These are phyloP conservation scores for Apolygus lucorum DNA, from an alignment of 1,140 invertebrate genomes.

Conservation along the genomic window DNA sequence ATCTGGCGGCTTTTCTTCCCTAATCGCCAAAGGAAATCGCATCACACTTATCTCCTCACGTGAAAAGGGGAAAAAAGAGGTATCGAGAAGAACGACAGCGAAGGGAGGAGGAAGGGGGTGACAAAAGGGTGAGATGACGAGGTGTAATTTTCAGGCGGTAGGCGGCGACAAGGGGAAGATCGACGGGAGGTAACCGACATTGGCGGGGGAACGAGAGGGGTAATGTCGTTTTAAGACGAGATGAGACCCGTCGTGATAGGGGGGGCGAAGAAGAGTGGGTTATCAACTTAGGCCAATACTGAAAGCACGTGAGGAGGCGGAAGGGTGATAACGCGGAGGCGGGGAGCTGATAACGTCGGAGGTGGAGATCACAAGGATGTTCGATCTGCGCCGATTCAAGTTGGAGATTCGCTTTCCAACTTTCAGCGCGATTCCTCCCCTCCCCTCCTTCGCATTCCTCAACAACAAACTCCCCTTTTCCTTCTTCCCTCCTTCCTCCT, in stretches of 20 bases:
- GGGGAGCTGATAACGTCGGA: too few species aligned
- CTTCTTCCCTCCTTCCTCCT: too few species aligned
- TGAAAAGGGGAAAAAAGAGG: neutral
- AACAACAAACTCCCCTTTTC: too few species aligned
- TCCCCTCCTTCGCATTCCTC: too few species aligned
- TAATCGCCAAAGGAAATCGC: neutral
- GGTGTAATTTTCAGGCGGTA: too few species aligned
- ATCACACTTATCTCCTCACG: neutral
- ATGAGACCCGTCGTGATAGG: neutral
- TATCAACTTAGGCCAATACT: slow-evolving; percentile 1
- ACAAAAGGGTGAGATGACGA: too few species aligned
- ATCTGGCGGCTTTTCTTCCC: neutral
- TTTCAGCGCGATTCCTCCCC: too few species aligned
- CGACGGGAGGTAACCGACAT: neutral
- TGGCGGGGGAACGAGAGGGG: neutral
- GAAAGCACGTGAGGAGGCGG: neutral
- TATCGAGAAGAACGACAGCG: neutral
- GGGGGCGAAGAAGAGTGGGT: neutral
- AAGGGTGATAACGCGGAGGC: too few species aligned
- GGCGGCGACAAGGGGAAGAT: too few species aligned
- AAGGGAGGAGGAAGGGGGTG: too few species aligned
- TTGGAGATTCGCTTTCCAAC: neutral
- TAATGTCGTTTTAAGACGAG: neutral
- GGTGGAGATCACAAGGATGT: neutral
- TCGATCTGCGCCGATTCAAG: neutral